Evolutionary conservation across 2,113 vertebrate genomes (phyloP).

Genomic region (Dromaius novaehollandiae): DNA sequence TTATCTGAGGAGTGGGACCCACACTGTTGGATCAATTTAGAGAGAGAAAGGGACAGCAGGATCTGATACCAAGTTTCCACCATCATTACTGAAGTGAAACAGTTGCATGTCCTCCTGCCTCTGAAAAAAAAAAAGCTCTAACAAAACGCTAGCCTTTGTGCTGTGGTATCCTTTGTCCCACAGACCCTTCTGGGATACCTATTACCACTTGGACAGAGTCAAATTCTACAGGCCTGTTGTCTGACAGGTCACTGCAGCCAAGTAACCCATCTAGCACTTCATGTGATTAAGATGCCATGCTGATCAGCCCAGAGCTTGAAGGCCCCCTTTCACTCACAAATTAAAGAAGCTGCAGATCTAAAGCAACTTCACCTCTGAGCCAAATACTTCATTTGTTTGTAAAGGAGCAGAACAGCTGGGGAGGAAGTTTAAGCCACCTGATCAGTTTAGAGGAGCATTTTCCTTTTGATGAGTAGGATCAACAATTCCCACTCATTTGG

Average conservation of each 20-base stretch:
- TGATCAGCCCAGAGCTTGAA: neutral
- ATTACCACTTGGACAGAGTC: neutral
- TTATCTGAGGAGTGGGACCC: neutral
- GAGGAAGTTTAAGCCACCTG: slow-evolving; percentile 60
- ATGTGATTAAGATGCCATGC: neutral
- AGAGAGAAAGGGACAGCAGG: neutral
- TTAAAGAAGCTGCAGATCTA: neutral
- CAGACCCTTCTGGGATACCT: neutral
- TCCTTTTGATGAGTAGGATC: slow-evolving; percentile 44
- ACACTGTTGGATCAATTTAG: neutral
- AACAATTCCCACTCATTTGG: neutral
- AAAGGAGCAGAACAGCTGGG: slow-evolving; percentile 45
- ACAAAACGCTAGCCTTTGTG: neutral
- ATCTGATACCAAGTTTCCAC: neutral
- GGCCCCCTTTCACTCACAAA: neutral
- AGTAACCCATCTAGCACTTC: neutral
- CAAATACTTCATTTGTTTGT: slow-evolving; percentile 4
- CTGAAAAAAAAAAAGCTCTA: neutral
- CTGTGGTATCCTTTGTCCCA: neutral
- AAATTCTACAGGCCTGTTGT: neutral
- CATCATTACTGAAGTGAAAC: neutral
- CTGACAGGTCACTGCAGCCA: neutral
- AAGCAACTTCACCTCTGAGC: neutral
- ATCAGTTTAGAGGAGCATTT: slow-evolving; percentile 58
- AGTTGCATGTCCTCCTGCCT: neutral